Base-by-base conservation (phyloP, 2,113 vertebrate species). In the Chloropsis cyanopogon region DNA sequence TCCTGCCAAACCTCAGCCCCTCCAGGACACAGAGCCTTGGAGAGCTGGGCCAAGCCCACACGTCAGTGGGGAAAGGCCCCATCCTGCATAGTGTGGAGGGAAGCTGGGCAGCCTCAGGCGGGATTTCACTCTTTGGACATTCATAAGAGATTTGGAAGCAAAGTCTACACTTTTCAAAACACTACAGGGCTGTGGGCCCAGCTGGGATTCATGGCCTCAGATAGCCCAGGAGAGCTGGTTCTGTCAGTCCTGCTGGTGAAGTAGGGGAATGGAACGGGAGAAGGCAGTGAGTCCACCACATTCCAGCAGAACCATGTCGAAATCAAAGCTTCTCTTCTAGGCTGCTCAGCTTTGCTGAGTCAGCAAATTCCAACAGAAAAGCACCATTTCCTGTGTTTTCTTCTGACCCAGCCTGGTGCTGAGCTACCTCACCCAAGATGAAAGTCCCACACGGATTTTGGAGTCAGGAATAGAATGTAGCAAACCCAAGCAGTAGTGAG, bases 21-120 rank as follows among this genome's bases (percentile, higher is more conserved):
- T 10, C 8, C 0, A 1, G 29, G 52, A 41, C 33, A 78, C 3
- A 8, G 68, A 72, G 37, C 24, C 41, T 57, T 69, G 29, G 47
- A 19, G 24, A 44, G 33, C 49, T 66, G 79, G 47, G 37, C 46
- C 0, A 0, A 87, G 11, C 53, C 31, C 53, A 39, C 25, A 13
- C 0, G 0, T 16, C 25, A 16, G 8, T 44, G 21, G 28, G 31
- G 46, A 33, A 66, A 77, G 54, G 16, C 9, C 16, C 15, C 33
- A 39, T 66, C 70, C n/a, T 41, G n/a, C 0, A 0, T 0, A 1
- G 18, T 2, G 5, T 4, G 12, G 61, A 64, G 46, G 69, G 47
- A 5, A 44, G n/a, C 53, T 41, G 66, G 41, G 49, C 26, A 33
- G 63, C 70, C 50, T 19, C 1, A 0, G 5, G 18, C 15, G 68